These are phyloP conservation scores for Erebia epiphron DNA, from an alignment of 2,888 invertebrate species.

Conservation along the genomic window DNA sequence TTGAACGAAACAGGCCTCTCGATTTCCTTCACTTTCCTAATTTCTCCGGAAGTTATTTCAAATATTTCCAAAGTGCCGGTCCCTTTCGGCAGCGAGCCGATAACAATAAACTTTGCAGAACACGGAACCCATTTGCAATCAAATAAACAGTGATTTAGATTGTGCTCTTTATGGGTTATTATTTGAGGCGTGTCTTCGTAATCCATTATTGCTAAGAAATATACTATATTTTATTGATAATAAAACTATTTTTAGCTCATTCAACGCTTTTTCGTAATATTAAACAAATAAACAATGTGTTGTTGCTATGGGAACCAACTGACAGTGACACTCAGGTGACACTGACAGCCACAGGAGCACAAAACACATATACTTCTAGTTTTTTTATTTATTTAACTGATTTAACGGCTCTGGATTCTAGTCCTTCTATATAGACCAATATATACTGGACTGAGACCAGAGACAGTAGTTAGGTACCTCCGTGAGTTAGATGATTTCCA, in stretches of 20 bases:
- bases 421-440: too few species aligned
- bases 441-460: too few species aligned
- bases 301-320: conserved; percentile 58
- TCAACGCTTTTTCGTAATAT: background rate
- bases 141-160: conserved; percentile 92
- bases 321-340: background rate
- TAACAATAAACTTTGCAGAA: conserved; percentile 94
- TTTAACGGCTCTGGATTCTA: too few species aligned
- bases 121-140: conserved; percentile 98
- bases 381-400: too few species aligned
- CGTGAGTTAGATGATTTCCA: too few species aligned
- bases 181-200: conserved; percentile 91
- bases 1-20: conserved; percentile 94
- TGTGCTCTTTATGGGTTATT: conserved; percentile 92
- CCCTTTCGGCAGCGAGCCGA: conserved; percentile 93
- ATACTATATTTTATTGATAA: too few species aligned
- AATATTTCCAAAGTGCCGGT: conserved; percentile 93
- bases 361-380: too few species aligned
- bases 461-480: too few species aligned
- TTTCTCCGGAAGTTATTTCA: conserved; percentile 88
- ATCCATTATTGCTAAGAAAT: conserved; percentile 54
- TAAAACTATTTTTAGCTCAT: background rate
- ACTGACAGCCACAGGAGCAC: too few species aligned
- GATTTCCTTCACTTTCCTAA: conserved; percentile 86
- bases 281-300: conserved; percentile 52